Evolutionary conservation across 2,797 vertebrate genomes (phyloP), one percentile per base, ranked within the genome.

Genomic region (Synaphobranchus kaupii): DNA sequence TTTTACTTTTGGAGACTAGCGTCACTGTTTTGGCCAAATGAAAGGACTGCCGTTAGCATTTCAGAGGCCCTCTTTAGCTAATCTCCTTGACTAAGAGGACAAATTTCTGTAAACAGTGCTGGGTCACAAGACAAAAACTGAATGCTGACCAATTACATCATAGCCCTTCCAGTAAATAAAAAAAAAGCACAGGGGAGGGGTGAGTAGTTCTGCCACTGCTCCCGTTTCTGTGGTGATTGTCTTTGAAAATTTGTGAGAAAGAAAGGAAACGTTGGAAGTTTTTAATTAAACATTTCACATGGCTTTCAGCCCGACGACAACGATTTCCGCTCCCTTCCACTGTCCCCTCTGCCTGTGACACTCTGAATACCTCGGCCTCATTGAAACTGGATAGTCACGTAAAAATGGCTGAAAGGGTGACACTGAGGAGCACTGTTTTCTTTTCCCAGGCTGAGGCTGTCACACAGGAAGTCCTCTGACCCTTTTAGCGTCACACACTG

Each of bases 221-320:
- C 85, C 87, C 73, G 89, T 88, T 86, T 89, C 87, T 89, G 87
- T 88, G 89, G 89, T 85, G 87, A 89, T 88, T 88, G 87, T 87
- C 86, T 88, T 89, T 87, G 89, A 88, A 88, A 87, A 78, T 58
- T 73, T 83, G 73, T 84, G 83, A 84, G 87, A 17, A 34, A 78
- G 66, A 71, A 83, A 58, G 84, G 73, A 39, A 83, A 73, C n/a
- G 48, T 60, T 66, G 82, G 82, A 73, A 71, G 60, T 89, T 87
- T 88, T 89, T 87, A 89, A 87, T 89, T 76, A 89, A 81, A 87
- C n/a, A 50, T 83, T 80, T 73, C 68, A 34, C 85, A 81, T 78
- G 34, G 84, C 84, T 80, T 39, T 85, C 44, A 60, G 39, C 58
- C 78, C 66, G 25, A 84, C 31, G 54, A 44, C 81, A 83, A 44